A percentile compares a stretch with the other conserved stretches of the same genome.
Conservation (phyloP, 1,140 invertebrate genomes). For the Euura saliciscinereae region DNA sequence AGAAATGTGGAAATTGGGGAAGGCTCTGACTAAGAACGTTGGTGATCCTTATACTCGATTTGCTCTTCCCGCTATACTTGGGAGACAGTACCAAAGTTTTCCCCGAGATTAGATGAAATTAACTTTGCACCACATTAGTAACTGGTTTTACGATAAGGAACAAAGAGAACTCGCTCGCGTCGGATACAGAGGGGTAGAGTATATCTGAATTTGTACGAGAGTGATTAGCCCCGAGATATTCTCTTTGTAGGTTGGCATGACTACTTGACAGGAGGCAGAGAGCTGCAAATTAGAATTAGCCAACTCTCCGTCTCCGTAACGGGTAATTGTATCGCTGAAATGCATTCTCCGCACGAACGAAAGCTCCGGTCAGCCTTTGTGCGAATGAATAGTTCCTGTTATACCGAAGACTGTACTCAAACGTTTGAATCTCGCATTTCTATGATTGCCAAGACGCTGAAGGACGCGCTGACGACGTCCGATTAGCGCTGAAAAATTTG, state of each 20-base stretch:
- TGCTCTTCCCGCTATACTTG: neutral
- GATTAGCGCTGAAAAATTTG: too few relatives aligned
- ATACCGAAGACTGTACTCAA: too few relatives aligned
- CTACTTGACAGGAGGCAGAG: neutral
- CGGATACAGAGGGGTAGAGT: neutral
- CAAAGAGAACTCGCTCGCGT: constrained; percentile 1
- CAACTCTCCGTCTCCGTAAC: neutral
- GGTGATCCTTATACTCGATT: constrained; percentile 2
- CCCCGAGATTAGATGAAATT: constrained; percentile 11
- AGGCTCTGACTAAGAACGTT: neutral
- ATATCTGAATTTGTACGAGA: neutral
- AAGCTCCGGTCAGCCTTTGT: neutral
- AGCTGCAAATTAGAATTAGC: constrained; percentile 1
- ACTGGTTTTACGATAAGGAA: constrained; percentile 15
- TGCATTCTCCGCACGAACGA: neutral
- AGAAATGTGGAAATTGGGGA: neutral
- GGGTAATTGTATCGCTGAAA: constrained; percentile 1
- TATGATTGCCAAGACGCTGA: too few relatives aligned
- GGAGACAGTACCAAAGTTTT: neutral
- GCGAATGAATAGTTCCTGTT: neutral
- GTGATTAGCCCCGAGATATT: constrained; percentile 2
- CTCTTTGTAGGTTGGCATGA: neutral
- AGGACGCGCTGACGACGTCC: too few relatives aligned
- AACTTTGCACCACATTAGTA: constrained; percentile 11
- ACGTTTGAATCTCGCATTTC: too few relatives aligned